Conservation (phyloP, 2,113 vertebrate genomes). For the Meriones unguiculatus region DNA sequence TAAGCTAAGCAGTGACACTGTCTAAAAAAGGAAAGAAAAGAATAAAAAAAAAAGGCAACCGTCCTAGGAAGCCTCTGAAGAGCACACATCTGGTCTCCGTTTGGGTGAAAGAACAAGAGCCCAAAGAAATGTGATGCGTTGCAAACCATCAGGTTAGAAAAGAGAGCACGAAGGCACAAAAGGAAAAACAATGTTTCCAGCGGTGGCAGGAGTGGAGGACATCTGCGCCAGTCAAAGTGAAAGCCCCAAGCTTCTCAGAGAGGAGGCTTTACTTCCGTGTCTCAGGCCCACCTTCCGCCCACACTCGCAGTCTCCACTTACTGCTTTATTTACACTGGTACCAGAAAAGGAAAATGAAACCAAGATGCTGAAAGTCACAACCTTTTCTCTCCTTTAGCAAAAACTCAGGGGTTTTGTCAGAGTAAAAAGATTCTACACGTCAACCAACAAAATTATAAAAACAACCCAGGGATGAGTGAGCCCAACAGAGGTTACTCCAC, state of each 20-base stretch:
- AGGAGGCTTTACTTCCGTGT: background rate
- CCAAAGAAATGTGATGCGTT: too few relatives aligned
- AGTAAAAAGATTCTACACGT: background rate
- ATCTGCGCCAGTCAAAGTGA: background rate
- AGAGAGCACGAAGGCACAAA: background rate
- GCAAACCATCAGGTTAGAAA: background rate
- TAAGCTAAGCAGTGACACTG: background rate
- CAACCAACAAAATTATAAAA: background rate
- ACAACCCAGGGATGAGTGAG: background rate
- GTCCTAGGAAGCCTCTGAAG: background rate
- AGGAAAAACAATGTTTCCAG: background rate
- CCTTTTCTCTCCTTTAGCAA: background rate
- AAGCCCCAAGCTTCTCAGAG: background rate
- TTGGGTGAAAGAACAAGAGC: background rate
- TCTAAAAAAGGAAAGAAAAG: too few relatives aligned
- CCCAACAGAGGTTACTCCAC: background rate
- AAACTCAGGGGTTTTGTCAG: background rate
- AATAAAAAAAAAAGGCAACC: background rate
- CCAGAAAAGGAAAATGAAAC: background rate
- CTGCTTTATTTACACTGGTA: background rate
- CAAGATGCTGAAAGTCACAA: background rate
- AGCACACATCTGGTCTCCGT: background rate
- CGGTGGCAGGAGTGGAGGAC: background rate
- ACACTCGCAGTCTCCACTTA: background rate
- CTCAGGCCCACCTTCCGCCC: background rate